phyloP scores from a whole-genome alignment of 1,140 invertebrate species.

The Ostrea edulis region DNA sequence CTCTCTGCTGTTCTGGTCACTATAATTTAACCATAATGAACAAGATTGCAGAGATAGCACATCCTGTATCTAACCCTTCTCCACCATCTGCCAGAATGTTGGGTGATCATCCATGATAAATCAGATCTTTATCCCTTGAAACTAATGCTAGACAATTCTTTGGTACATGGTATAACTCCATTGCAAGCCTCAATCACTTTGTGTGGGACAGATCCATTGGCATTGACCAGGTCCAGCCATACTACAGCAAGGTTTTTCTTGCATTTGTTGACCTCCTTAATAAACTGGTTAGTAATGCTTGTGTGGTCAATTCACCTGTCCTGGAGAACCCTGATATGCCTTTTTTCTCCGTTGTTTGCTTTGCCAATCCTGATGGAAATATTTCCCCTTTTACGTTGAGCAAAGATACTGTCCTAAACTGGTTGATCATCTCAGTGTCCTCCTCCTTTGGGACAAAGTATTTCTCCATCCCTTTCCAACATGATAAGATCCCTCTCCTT shows the following conservation, averaged over 20 bases:
- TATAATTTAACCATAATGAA: conserved; percentile 41
- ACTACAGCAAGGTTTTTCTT: conserved; percentile 31
- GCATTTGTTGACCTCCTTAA: conserved; percentile 11
- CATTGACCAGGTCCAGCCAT: conserved; percentile 50
- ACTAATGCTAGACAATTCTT: conserved; percentile 7
- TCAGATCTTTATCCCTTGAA: conserved; percentile 5
- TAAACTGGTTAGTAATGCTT: conserved; percentile 33
- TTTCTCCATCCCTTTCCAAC: conserved; percentile 52
- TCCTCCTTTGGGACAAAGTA: conserved; percentile 57
- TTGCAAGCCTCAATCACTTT: conserved; percentile 24
- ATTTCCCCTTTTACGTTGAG: conserved; percentile 50
- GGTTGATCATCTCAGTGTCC: conserved; percentile 52
- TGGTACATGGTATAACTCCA: conserved; percentile 40
- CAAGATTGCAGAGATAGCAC: conserved; percentile 40
- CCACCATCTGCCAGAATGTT: conserved; percentile 7
- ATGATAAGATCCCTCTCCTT: conserved; percentile 45
- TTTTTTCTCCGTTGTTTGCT: conserved; percentile 42
- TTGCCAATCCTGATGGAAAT: conserved; percentile 47
- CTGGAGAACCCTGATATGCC: conserved; percentile 48
- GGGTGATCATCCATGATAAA: conserved; percentile 4
- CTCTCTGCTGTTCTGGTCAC: conserved; percentile 39
- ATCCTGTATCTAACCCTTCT: conserved; percentile 50
- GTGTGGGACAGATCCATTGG: conserved; percentile 53
- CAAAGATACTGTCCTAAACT: conserved; percentile 58
- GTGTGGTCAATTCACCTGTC: conserved; percentile 41